Base-by-base conservation (phyloP, 2,888 invertebrate genomes). In the Eremobia ochroleuca region DNA sequence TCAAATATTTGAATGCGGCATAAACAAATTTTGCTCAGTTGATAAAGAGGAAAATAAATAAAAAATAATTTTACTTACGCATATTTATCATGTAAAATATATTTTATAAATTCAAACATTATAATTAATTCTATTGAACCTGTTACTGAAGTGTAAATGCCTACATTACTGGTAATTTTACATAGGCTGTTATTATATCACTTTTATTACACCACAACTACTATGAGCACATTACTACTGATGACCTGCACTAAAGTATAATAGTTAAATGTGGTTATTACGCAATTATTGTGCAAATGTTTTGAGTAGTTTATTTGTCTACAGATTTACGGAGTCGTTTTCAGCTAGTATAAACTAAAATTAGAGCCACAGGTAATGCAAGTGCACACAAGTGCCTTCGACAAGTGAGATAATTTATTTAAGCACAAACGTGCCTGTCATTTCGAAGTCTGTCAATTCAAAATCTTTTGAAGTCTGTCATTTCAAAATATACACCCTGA, bases 181-280 rank as follows among this genome's bases (percentile, higher is more conserved):
- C 67, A 37, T 31, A 49, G 21, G 9, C 25, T 28, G 66, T 62
- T 40, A 74, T 73, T 72, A 31, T 65, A 69, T 66, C 43, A 64
- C 34, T 25, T 59, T 70, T 77, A 75, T 79, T 58, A 58, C 55
- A 68, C 31, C 40, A 85, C 52, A 78, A 43, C 25, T 69, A 77
- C 78, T 80, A 80, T 67, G 75, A 75, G 80, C 78, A 79, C 76
- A 80, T 84, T 76, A 75, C 64, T 37, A 77, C 49, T 82, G 82
- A 80, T 76, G 74, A 71, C 65, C n/a, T 58, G 64, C 28, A 37
- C 58, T 69, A n/a, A 55, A 52, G 40, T 34, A n/a, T n/a, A n/a
- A n/a, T n/a, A 49, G n/a, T 73, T 65, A 70, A 59, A 64, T 40
- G 49, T 31, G 25, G 25, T 76, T 52, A 83, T 73, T 43, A 59